Conservation (phyloP, 2,113 vertebrate genomes). For the Neoarius graeffei region DNA sequence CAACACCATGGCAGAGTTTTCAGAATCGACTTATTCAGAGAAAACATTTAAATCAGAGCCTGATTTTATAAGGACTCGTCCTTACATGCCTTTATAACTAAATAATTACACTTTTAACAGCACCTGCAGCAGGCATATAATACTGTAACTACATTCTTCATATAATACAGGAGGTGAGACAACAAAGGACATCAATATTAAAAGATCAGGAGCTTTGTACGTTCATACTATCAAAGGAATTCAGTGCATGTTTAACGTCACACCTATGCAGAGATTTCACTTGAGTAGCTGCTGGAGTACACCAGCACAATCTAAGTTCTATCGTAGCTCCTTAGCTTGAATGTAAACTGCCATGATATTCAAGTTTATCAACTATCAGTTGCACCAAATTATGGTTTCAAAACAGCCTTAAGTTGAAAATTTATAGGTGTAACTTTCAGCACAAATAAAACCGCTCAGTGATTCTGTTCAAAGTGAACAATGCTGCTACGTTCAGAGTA, state of each 20-base stretch:
- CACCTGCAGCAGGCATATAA: constrained; percentile 51
- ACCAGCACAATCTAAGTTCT: no score
- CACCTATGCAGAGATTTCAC: not conserved
- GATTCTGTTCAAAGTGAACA: not conserved
- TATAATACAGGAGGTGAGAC: not conserved
- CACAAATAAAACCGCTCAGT: not conserved
- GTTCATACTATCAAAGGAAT: not conserved
- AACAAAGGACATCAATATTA: not conserved
- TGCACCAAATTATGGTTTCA: not conserved
- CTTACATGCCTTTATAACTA: constrained; percentile 14
- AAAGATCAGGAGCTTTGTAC: not conserved
- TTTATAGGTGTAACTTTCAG: not conserved
- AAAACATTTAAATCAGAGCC: no score
- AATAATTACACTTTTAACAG: constrained; percentile 57
- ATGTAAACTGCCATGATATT: no score
- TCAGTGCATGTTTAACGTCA: not conserved
- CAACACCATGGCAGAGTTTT: not conserved
- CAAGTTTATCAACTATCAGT: not conserved
- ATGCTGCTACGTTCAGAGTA: not conserved
- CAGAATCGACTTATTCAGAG: not conserved
- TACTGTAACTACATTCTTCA: not conserved
- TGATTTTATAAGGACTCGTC: not conserved
- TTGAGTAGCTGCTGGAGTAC: not conserved
- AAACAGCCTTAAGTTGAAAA: not conserved
- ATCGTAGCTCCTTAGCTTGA: no score